These are phyloP conservation scores for Mandrillus leucophaeus DNA, from an alignment of 2,113 vertebrate genomes.

Conservation along the genomic window DNA sequence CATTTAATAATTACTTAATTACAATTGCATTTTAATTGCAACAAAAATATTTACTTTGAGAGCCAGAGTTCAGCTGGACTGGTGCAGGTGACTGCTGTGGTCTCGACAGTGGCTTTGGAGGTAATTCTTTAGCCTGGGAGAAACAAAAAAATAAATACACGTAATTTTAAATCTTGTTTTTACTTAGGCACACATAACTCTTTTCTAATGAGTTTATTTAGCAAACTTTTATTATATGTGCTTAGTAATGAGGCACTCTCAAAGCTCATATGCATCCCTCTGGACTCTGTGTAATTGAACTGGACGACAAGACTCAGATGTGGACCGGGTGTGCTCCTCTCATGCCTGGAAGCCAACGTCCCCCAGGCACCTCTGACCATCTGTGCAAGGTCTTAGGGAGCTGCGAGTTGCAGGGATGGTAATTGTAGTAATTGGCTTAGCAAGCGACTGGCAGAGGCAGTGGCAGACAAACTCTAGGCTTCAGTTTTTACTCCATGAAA, in stretches of 20 bases:
- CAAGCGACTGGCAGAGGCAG: not conserved
- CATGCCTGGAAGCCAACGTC: accelerated
- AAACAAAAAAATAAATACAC: not conserved
- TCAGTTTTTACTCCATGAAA: not conserved
- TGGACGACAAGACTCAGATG: accelerated
- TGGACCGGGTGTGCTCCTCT: accelerated
- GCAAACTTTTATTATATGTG: accelerated
- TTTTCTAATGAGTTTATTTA: accelerated
- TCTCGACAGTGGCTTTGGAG: constrained; percentile 71
- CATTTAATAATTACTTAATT: not conserved
- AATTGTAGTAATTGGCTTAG: accelerated
- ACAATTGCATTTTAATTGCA: not conserved
- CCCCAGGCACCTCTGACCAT: not conserved
- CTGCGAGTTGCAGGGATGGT: no score
- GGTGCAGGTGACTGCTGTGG: constrained; percentile 51
- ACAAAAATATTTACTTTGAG: constrained; percentile 40
- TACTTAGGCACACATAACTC: no score
- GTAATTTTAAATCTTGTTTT: not conserved
- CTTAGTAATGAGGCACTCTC: accelerated
- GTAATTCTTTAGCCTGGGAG: constrained; percentile 77
- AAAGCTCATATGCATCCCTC: accelerated
- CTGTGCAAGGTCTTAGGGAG: no score
- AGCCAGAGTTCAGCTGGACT: not conserved
- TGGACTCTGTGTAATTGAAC: accelerated
- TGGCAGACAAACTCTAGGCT: not conserved